These are phyloP conservation scores for Diaperis boleti DNA, from an alignment of 2,888 invertebrate species.

Conservation along the genomic window DNA sequence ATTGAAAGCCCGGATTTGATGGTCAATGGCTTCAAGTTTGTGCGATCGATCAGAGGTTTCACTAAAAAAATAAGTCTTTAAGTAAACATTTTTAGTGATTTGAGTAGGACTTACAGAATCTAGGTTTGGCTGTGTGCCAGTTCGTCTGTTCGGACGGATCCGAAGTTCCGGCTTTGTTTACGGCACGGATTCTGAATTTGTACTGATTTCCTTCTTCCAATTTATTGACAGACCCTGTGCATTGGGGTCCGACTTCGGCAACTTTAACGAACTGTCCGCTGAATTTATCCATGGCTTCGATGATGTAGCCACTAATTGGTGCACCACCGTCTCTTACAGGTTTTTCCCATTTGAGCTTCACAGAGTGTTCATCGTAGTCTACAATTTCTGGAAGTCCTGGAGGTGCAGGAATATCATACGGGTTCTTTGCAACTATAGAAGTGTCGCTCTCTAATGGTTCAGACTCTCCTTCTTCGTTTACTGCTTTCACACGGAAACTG, in stretches of 20 bases:
- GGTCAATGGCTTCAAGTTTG: slow-evolving; percentile 84
- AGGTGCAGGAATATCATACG: slow-evolving; percentile 89
- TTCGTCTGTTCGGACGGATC: slow-evolving; percentile 93
- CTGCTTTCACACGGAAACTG: slow-evolving; percentile 96
- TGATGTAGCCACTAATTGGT: slow-evolving; percentile 92
- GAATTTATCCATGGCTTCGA: slow-evolving; percentile 93
- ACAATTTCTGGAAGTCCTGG: slow-evolving; percentile 92
- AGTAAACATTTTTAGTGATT: not conserved
- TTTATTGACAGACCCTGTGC: slow-evolving; percentile 89
- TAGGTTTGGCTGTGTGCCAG: slow-evolving; percentile 90
- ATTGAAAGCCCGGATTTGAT: slow-evolving; percentile 92
- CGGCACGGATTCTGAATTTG: slow-evolving; percentile 93
- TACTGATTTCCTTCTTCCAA: slow-evolving; percentile 95
- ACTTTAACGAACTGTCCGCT: slow-evolving; percentile 87
- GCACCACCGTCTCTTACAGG: slow-evolving; percentile 93
- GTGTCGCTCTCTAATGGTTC: slow-evolving; percentile 93
- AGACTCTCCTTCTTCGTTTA: slow-evolving; percentile 97
- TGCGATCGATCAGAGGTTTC: slow-evolving; percentile 94
- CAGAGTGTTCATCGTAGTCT: slow-evolving; percentile 92
- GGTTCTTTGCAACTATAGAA: slow-evolving; percentile 95
- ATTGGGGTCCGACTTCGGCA: slow-evolving; percentile 86
- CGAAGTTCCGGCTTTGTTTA: slow-evolving; percentile 95
- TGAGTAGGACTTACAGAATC: slow-evolving; percentile 78
- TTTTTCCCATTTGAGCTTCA: slow-evolving; percentile 91
- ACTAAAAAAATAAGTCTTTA: slow-evolving; percentile 73